Percentiles rank a stretch among this genome's conserved stretches.
Conservation (phyloP, 2,113 vertebrate genomes). For the Dromas ardeola region DNA sequence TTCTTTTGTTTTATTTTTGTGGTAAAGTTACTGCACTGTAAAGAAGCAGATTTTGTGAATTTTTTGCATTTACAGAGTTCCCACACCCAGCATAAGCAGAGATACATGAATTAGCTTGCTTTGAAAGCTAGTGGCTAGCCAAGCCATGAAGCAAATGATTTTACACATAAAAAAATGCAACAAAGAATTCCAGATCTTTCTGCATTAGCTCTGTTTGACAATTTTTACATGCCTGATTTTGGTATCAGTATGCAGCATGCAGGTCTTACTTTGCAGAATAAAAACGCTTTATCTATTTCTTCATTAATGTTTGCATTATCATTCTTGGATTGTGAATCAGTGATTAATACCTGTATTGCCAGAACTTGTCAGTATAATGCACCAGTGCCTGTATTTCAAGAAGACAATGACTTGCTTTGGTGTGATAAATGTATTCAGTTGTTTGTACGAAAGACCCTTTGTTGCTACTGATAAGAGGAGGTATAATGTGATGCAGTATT, state of each 20-base stretch:
- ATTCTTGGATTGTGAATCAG: not conserved
- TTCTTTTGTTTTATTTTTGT: not conserved
- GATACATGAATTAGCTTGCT: not conserved
- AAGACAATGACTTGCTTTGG: not conserved
- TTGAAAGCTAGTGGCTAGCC: not conserved
- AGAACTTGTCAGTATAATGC: not conserved
- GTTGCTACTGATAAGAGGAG: slow-evolving; percentile 22
- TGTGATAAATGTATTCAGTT: slow-evolving; percentile 7
- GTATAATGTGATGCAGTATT: not conserved
- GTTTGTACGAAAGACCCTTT: not conserved
- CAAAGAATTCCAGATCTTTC: not conserved
- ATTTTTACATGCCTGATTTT: slow-evolving; percentile 18
- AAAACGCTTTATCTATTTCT: slow-evolving; percentile 35
- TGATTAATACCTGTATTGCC: slow-evolving; percentile 25
- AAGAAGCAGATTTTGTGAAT: not conserved
- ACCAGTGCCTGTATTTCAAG: not conserved
- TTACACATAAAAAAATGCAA: not conserved
- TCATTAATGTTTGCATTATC: not conserved
- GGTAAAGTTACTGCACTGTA: not conserved
- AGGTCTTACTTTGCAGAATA: slow-evolving; percentile 12
- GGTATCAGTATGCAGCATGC: slow-evolving; percentile 31
- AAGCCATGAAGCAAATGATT: not conserved
- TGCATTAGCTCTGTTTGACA: not conserved
- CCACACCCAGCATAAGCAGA: not conserved
- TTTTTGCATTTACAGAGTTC: not conserved